Base-by-base conservation (phyloP, 2,888 invertebrate genomes). In the Megastigmus dorsalis region DNA sequence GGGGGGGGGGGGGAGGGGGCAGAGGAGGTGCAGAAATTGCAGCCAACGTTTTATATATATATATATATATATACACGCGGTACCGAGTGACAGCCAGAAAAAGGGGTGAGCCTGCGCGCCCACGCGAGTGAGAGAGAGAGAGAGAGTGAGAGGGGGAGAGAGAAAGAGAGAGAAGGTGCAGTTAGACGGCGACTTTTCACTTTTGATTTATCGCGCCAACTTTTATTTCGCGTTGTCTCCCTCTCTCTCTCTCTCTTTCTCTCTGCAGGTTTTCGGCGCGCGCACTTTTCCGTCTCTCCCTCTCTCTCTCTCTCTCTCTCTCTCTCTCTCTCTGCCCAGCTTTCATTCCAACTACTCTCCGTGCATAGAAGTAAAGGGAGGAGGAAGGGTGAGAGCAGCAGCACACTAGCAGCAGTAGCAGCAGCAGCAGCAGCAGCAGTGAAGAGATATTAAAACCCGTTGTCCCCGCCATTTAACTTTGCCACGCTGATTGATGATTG, bases 141-240 rank as follows among this genome's bases (percentile, higher is more conserved):
- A 41, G 41, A 15, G 69, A 73, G 20, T 18, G 36, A 10, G 20
- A 28, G 67, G 10, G 36, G 41, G 63, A 65, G 45, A 13, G 62
- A 65, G 52, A 55, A 66, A 26, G 23, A 20, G 50, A 33, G 48
- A 52, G 74, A 63, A 66, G 77, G 66, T 43, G 75, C 76, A 75
- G 78, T 76, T 80, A 81, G 82, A 78, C 82, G 82, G 84, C 81
- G 85, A 86, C 87, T 88, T 87, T 87, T 86, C 86, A 87, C 86
- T 85, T 88, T 88, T 88, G 88, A 88, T 88, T 88, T 88, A 88
- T 88, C 82, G 84, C 83, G 81, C 81, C 79, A 87, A 87, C 86
- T 87, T 87, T 87, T 88, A 86, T 87, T 86, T 85, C 83, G 81
- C 82, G n/a, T n/a, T n/a, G n/a, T n/a, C n/a, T n/a, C 74, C 78